Percentiles rank a stretch among this genome's conserved stretches.
Conservation (phyloP, 2,888 invertebrate genomes). For the Aphidius colemani region DNA sequence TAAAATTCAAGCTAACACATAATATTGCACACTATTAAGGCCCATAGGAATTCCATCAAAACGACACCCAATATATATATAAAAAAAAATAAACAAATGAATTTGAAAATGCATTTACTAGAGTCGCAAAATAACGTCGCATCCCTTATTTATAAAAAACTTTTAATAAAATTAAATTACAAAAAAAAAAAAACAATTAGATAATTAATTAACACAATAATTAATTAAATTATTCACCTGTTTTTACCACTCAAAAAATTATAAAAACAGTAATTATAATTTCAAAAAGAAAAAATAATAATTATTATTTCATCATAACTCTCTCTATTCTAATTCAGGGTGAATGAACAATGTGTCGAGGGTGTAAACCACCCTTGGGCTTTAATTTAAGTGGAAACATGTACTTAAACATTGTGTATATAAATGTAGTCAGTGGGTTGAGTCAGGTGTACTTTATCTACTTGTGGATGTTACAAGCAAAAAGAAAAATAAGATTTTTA, state of each 20-base stretch:
- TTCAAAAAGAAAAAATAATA: background rate
- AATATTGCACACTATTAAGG: background rate
- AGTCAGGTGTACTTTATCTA: background rate
- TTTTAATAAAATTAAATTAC: background rate
- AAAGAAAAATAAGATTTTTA: no score
- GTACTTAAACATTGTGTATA: background rate
- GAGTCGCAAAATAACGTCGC: fast-evolving
- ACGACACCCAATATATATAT: no score
- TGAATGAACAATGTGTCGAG: constrained; percentile 35
- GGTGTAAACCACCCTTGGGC: constrained; percentile 39
- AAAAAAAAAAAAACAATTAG: no score
- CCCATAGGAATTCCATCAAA: no score
- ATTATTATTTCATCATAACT: no score
- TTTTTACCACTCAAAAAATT: no score
- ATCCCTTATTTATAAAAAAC: no score
- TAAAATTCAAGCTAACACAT: constrained; percentile 6
- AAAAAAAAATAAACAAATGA: background rate
- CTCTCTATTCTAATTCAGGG: no score
- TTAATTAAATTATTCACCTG: no score
- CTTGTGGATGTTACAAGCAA: no score
- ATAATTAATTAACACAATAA: background rate
- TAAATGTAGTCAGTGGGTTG: constrained; percentile 3
- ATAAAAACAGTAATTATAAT: background rate
- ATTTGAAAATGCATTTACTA: no score
- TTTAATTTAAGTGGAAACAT: constrained; percentile 48